Conservation (phyloP, 2,888 invertebrate species). For the Acanthosoma haemorrhoidale region DNA sequence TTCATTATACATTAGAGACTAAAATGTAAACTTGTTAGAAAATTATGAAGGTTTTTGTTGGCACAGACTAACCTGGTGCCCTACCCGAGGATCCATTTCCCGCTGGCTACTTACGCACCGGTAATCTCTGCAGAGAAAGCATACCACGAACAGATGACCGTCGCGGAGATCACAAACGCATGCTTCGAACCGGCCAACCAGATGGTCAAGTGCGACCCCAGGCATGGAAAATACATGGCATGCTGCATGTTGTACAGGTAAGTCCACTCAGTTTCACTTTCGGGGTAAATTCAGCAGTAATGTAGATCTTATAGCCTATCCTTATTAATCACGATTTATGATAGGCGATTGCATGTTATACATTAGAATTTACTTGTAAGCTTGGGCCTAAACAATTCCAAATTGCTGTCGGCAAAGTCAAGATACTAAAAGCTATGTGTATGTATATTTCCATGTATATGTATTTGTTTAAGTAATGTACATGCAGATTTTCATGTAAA, state of each 20-base stretch:
- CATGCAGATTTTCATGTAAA: too few relatives aligned
- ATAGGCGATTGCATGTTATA: too few relatives aligned
- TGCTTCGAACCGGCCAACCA: constrained; percentile 58
- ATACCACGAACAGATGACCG: constrained; percentile 53
- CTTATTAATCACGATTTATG: too few relatives aligned
- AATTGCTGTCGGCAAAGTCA: too few relatives aligned
- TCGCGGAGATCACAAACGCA: constrained; percentile 56
- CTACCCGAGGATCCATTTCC: constrained; percentile 61
- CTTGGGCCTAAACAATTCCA: too few relatives aligned
- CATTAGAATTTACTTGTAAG: too few relatives aligned
- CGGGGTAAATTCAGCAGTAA: too few relatives aligned
- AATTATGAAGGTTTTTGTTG: not conserved
- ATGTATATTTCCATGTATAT: too few relatives aligned
- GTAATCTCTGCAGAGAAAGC: constrained; percentile 54
- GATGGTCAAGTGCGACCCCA: constrained; percentile 52
- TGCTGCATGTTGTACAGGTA: constrained; percentile 51
- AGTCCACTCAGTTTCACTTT: not conserved
- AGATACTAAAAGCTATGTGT: too few relatives aligned
- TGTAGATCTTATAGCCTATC: too few relatives aligned
- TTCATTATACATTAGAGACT: too few relatives aligned
- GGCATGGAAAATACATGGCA: constrained; percentile 52
- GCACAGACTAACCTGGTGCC: constrained; percentile 56
- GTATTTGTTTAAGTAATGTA: too few relatives aligned
- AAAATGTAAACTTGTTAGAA: not conserved
- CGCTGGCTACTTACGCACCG: constrained; percentile 55